A percentile compares a stretch with the other conserved stretches of the same genome.
Conservation (phyloP, 2,113 vertebrate genomes). For the Nerophis lumbriciformis region DNA sequence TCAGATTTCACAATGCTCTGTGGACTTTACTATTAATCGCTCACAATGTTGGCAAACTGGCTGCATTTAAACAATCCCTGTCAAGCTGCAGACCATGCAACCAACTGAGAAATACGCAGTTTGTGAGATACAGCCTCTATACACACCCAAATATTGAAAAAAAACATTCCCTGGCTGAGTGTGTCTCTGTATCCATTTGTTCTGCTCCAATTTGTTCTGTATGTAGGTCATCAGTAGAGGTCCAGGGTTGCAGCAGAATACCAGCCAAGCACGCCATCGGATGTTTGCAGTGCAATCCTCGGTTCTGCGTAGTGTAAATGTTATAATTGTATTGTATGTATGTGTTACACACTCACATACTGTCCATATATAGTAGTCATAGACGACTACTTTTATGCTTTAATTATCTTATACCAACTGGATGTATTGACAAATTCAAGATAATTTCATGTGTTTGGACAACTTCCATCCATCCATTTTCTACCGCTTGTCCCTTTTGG, state of each 20-base stretch:
- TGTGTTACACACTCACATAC: not conserved
- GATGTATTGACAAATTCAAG: not conserved
- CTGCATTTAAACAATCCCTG: slow-evolving; percentile 75
- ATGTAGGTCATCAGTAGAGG: slow-evolving; percentile 61
- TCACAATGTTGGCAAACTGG: slow-evolving; percentile 59
- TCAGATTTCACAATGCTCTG: not conserved
- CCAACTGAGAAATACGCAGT: not conserved
- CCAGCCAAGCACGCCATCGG: slow-evolving; percentile 10
- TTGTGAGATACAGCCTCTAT: not conserved
- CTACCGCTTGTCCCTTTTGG: no score
- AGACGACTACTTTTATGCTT: no score
- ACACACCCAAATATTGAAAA: not conserved
- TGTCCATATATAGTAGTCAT: no score
- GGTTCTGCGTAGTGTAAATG: not conserved
- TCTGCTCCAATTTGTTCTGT: slow-evolving; percentile 64
- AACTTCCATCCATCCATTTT: no score
- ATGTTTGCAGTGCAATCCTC: slow-evolving; percentile 3
- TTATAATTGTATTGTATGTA: not conserved
- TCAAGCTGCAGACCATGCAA: slow-evolving; percentile 51
- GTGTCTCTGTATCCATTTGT: slow-evolving; percentile 51
- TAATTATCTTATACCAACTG: not conserved
- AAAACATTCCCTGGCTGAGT: slow-evolving; percentile 66
- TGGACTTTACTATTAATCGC: slow-evolving; percentile 40
- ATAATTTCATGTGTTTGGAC: not conserved
- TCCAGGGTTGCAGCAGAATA: slow-evolving; percentile 32